Percentiles rank a stretch among this genome's conserved stretches.
These are phyloP conservation scores for Sarcophaga peregrina DNA, from an alignment of 1,140 invertebrate genomes.

Conservation along the genomic window DNA sequence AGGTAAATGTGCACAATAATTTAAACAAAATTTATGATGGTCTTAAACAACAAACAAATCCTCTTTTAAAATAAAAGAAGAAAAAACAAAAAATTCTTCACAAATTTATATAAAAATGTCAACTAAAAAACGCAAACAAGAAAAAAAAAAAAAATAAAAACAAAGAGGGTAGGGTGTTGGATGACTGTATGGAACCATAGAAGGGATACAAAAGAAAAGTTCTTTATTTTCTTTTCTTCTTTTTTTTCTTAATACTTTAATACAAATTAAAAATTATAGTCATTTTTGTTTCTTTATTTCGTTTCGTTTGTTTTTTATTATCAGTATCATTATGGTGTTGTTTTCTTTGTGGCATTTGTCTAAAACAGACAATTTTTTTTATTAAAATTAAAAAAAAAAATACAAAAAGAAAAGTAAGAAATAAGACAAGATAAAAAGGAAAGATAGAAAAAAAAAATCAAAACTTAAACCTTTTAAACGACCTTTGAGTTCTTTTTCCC, in stretches of 20 bases:
- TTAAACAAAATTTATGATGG: constrained; percentile 39
- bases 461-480: constrained; percentile 33
- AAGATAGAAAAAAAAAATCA: background rate
- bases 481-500: background rate
- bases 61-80: background rate
- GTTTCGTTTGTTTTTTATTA: background rate
- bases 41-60: constrained; percentile 34
- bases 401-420: too few species aligned
- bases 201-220: too few species aligned
- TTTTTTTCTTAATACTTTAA: constrained; percentile 11
- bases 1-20: background rate
- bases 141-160: background rate
- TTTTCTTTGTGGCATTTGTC: background rate
- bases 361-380: background rate
- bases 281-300: constrained; percentile 25
- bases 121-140: background rate
- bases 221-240: too few species aligned
- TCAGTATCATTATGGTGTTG: background rate
- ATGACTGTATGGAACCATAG: too few species aligned
- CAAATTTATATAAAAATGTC: constrained; percentile 34
- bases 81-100: constrained; percentile 1
- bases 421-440: too few species aligned
- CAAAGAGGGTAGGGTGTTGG: background rate
- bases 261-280: constrained; percentile 41
- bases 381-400: too few species aligned